Conservation (phyloP, 2,888 invertebrate species). For the Dryomyza anilis region DNA sequence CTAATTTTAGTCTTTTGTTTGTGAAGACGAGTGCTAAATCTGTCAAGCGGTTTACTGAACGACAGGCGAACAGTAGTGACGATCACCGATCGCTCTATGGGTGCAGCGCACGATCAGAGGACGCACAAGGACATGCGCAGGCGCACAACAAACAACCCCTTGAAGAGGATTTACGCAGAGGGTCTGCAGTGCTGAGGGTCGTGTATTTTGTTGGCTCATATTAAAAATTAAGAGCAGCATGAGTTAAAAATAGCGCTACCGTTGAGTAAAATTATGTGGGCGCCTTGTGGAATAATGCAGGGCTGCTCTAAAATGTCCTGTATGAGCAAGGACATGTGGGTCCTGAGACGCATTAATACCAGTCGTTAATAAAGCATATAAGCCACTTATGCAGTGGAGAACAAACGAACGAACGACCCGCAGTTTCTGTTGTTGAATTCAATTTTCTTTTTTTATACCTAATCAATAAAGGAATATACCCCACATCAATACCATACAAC, state of each 20-base stretch:
- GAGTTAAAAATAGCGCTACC: neutral
- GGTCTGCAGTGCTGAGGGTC: neutral
- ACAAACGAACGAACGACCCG: too few relatives aligned
- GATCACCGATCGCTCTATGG: neutral
- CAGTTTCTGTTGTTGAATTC: too few relatives aligned
- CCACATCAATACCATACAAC: too few relatives aligned
- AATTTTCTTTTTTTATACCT: too few relatives aligned
- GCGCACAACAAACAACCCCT: slow-evolving; percentile 11
- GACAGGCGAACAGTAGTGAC: neutral
- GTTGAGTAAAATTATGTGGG: slow-evolving; percentile 11
- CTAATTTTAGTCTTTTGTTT: slow-evolving; percentile 12
- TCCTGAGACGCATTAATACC: neutral
- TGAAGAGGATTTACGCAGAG: neutral
- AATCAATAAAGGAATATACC: slow-evolving; percentile 8
- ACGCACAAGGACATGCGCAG: slow-evolving; percentile 9
- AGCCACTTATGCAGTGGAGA: neutral
- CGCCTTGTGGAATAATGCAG: slow-evolving; percentile 9
- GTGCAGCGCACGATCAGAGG: neutral
- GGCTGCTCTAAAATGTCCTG: slow-evolving; percentile 15
- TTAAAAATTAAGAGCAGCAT: too few relatives aligned
- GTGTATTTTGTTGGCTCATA: too few relatives aligned
- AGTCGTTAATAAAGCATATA: neutral
- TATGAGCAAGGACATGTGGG: slow-evolving; percentile 13
- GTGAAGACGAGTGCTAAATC: slow-evolving; percentile 15
- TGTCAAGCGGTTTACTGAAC: slow-evolving; percentile 6